These are phyloP conservation scores for Halcyon senegalensis DNA, from an alignment of 2,113 vertebrate genomes.

Conservation along the genomic window DNA sequence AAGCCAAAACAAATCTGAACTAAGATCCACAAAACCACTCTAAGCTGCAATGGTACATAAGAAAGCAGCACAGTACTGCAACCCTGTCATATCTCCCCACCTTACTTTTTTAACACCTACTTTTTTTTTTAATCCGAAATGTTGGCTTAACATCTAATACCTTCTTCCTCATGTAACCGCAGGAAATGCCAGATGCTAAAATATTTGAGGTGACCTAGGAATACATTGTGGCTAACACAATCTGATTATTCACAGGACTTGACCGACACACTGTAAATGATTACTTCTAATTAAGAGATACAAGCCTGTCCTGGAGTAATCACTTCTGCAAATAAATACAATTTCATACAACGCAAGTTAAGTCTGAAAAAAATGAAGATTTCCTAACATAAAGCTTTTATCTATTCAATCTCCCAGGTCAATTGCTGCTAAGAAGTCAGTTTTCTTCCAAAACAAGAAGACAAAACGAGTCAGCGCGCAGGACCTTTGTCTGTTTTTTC, in stretches of 20 bases:
- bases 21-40: background rate
- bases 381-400: background rate
- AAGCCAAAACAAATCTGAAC: background rate
- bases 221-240: background rate
- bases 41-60: background rate
- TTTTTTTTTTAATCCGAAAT: conserved; percentile 28
- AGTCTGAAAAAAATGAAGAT: background rate
- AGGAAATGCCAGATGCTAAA: conserved; percentile 42
- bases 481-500: background rate
- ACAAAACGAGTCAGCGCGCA: rapidly evolving
- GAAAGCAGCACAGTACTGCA: background rate
- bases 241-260: conserved; percentile 24
- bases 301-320: background rate
- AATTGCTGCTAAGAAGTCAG: background rate
- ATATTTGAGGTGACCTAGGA: conserved; percentile 56
- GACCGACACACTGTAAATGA: background rate
- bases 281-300: conserved; percentile 8
- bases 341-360: conserved; percentile 15
- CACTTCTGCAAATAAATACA: background rate
- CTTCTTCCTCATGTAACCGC: background rate
- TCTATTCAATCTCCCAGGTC: background rate
- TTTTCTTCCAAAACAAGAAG: background rate
- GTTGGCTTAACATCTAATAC: conserved; percentile 28
- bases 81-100: background rate
- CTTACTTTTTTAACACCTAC: background rate